Evolutionary conservation across 2,797 vertebrate species (phyloP).

Genomic region (Triplophysa yarkandensis): DNA sequence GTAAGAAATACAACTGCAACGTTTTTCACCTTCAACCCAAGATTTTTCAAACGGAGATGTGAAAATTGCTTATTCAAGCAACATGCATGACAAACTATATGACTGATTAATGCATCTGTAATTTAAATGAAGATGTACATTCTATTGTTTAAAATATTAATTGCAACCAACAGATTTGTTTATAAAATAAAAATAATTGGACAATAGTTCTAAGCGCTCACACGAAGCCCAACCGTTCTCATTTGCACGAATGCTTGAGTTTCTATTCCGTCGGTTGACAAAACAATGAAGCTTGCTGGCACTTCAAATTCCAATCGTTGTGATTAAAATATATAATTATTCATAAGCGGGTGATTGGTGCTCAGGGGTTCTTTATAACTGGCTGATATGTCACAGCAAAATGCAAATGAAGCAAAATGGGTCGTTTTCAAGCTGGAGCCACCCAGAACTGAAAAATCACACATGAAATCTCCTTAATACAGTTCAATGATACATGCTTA

Average conservation of each 20-base stretch:
- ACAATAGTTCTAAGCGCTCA: too few species aligned
- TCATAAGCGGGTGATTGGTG: conserved; percentile 57
- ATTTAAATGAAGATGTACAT: not conserved
- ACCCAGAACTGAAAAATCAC: not conserved
- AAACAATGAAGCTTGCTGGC: not conserved
- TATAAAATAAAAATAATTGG: too few species aligned
- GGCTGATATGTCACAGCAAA: conserved; percentile 60
- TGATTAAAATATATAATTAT: conserved; percentile 57
- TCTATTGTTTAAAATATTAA: too few species aligned
- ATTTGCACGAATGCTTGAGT: too few species aligned
- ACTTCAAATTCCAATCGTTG: conserved; percentile 57
- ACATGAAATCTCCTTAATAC: not conserved
- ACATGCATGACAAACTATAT: not conserved
- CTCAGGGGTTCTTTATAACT: conserved; percentile 56
- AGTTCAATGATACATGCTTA: not conserved
- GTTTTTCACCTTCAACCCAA: not conserved
- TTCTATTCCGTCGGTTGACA: too few species aligned
- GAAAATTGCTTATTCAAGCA: not conserved
- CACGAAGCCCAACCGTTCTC: too few species aligned
- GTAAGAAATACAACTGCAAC: not conserved
- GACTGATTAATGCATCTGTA: not conserved
- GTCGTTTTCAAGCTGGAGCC: too few species aligned
- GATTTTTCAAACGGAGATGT: not conserved
- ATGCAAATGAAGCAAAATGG: not conserved
- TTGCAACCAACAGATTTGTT: too few species aligned